phyloP scores from a whole-genome alignment of 2,797 vertebrate species.

The Cuculus canorus region DNA sequence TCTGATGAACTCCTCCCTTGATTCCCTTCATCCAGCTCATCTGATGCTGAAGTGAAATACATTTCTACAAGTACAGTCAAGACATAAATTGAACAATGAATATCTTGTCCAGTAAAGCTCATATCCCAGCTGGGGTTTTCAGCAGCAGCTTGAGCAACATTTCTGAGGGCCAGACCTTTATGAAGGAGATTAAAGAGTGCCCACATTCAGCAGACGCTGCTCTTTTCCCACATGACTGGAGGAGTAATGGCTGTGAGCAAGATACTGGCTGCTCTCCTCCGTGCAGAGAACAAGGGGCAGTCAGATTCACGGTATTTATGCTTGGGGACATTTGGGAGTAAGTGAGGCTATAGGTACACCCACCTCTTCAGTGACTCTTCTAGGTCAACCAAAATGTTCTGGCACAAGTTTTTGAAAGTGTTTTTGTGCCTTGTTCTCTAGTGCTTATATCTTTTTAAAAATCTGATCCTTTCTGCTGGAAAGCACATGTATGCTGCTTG shows the following conservation, averaged over 20 bases:
- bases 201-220: not conserved
- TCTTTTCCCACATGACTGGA: conserved; percentile 9
- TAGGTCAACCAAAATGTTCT: fast-evolving
- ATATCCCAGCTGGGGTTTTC: conserved; percentile 56
- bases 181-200: conserved; percentile 50
- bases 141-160: conserved; percentile 46
- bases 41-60: conserved; percentile 31
- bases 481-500: not conserved
- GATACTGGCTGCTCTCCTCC: not conserved
- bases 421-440: not conserved
- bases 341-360: not conserved
- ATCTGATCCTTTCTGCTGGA: not conserved
- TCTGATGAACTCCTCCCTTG: conserved; percentile 15
- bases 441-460: not conserved
- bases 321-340: not conserved
- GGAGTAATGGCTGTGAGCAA: not conserved
- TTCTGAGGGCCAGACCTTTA: conserved; percentile 61
- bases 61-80: conserved; percentile 46
- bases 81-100: conserved; percentile 60
- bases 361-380: not conserved
- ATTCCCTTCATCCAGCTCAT: conserved; percentile 7
- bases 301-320: not conserved
- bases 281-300: not conserved
- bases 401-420: not conserved
- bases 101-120: conserved; percentile 60